These are phyloP conservation scores for Drosophila equinoxialis DNA, from an alignment of 1,140 invertebrate genomes.

Conservation along the genomic window DNA sequence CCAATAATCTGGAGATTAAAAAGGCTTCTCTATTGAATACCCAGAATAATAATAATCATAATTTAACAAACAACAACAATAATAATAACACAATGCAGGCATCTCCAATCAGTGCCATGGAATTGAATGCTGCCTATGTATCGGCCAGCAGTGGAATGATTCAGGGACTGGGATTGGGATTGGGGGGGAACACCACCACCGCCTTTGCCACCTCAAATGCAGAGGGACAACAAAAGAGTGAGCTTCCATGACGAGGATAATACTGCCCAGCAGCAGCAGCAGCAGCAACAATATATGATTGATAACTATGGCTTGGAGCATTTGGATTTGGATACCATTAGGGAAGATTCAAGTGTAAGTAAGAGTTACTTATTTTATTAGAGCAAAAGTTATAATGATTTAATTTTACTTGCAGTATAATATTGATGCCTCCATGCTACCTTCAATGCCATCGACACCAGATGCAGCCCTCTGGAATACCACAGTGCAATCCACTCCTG, in stretches of 20 bases:
- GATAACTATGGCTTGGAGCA: constrained; percentile 59
- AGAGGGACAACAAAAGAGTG: constrained; percentile 85
- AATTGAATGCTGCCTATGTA: constrained; percentile 72
- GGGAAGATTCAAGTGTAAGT: constrained; percentile 93
- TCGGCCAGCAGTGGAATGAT: constrained; percentile 59
- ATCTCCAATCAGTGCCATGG: constrained; percentile 70
- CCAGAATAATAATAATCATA: constrained; percentile 59
- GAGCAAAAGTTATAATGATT: background rate
- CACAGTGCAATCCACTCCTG: constrained; percentile 88
- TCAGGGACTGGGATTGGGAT: constrained; percentile 32
- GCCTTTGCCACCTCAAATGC: constrained; percentile 44
- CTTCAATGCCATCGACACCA: constrained; percentile 86
- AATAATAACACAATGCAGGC: constrained; percentile 59
- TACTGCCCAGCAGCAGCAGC: constrained; percentile 67
- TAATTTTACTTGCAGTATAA: constrained; percentile 47
- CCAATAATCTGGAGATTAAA: constrained; percentile 48
- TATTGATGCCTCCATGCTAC: constrained; percentile 71
- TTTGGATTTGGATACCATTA: constrained; percentile 85
- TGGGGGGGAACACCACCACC: constrained; percentile 40
- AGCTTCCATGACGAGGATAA: constrained; percentile 89
- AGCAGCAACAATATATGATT: constrained; percentile 59
- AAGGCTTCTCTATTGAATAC: constrained; percentile 53
- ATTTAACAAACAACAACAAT: constrained; percentile 53
- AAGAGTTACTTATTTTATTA: too few species aligned
- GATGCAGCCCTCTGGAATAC: constrained; percentile 84